Percentiles rank a stretch among this genome's conserved stretches.
Conservation (phyloP, 2,797 vertebrate genomes). For the Urosaurus nigricauda region DNA sequence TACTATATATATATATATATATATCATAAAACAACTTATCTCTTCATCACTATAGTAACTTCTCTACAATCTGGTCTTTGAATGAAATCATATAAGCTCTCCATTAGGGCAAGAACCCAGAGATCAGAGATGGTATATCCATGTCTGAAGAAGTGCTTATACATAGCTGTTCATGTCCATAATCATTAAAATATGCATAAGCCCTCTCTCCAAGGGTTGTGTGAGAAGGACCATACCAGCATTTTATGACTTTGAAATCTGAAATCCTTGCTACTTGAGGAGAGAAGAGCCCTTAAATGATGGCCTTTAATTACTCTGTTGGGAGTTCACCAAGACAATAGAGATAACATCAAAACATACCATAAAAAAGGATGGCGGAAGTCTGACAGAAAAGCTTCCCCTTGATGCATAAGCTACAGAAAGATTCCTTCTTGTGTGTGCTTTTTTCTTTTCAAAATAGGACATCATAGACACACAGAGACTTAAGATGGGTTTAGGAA, state of each 20-base stretch:
- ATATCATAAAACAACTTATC: not conserved
- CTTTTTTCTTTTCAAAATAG: not conserved
- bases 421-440: constrained; percentile 34
- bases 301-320: constrained; percentile 36
- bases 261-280: constrained; percentile 45
- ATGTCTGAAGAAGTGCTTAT: constrained; percentile 19
- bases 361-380: constrained; percentile 34
- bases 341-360: constrained; percentile 41
- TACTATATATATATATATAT: not conserved
- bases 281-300: constrained; percentile 26
- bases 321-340: constrained; percentile 42
- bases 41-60: not conserved
- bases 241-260: constrained; percentile 52
- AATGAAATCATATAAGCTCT: not conserved
- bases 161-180: constrained; percentile 42
- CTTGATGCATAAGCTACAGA: constrained; percentile 49
- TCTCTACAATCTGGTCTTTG: not conserved
- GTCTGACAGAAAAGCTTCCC: constrained; percentile 51
- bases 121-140: constrained; percentile 7
- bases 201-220: constrained; percentile 35
- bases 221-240: constrained; percentile 43
- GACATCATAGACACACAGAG: constrained; percentile 54
- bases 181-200: constrained; percentile 54
- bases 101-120: not conserved
- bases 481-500: constrained; percentile 65